These are phyloP conservation scores for Catharus fuscescens DNA, from an alignment of 2,113 vertebrate genomes.

Conservation along the genomic window DNA sequence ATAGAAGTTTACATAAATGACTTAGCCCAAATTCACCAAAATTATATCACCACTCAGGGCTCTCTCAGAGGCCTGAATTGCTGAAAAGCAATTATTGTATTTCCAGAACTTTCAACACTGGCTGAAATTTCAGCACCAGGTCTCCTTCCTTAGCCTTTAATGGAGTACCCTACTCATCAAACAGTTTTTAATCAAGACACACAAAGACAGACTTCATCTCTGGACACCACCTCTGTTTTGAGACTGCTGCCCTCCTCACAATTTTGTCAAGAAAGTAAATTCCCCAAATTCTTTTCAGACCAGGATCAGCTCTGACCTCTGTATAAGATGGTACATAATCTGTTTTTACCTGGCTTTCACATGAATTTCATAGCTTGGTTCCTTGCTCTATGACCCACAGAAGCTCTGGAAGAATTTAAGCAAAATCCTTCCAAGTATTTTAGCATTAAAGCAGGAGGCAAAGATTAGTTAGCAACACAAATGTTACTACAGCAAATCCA, in stretches of 20 bases:
- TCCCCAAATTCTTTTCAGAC: neutral
- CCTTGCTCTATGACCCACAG: neutral
- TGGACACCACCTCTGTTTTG: neutral
- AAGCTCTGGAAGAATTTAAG: neutral
- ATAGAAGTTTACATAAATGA: neutral
- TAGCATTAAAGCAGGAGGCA: neutral
- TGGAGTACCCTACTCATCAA: neutral
- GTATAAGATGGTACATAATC: neutral
- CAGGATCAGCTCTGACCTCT: neutral
- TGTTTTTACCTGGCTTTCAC: neutral
- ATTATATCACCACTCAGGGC: neutral
- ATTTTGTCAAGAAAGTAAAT: neutral
- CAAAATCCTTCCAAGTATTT: constrained; percentile 48
- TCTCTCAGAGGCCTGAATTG: neutral
- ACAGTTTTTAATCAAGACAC: neutral
- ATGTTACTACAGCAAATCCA: neutral
- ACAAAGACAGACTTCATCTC: neutral
- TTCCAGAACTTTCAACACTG: neutral
- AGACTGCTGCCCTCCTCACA: neutral
- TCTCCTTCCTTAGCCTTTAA: neutral
- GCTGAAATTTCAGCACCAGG: neutral
- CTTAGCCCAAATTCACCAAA: neutral
- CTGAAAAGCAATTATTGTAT: neutral
- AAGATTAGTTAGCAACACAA: neutral
- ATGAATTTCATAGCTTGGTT: neutral